Evolutionary conservation across 1,140 invertebrate species (phyloP), one percentile per base, ranked within the genome.

Genomic region (Heliconius hermathena): DNA sequence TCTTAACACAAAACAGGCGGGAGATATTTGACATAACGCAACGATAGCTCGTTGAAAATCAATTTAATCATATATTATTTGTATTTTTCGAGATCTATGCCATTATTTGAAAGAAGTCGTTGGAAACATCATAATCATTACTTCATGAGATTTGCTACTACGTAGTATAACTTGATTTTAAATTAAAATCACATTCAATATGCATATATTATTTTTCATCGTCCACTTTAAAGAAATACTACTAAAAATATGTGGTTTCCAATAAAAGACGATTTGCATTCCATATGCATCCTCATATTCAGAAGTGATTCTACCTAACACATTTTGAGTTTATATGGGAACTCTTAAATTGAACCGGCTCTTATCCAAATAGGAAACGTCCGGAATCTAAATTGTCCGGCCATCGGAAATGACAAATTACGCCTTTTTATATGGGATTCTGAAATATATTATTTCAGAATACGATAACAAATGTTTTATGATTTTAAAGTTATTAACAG

Each of bases 271-370:
- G 60, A 29, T 66, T 29, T 66, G 11, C 60, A 66, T 66, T 66
- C 60, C 22, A 66, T 16, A 66, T 66, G 60, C 60, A 22, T 66
- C 60, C 9, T 71, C 18, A 71, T n/a, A 71, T 38, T 71, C 36
- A 36, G 36, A 71, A 71, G 20, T 38, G 36, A 71, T 71, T 71
- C 71, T 6, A 26, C 38, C 33, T 80, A 60, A 73, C 36, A 76
- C 29, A 73, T 72, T 76, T 72, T 41, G 52, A 80, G 38, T 80
- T 22, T 71, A 76, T 80, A 80, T 71, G 71, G 77, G 18, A 52
- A 52, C 74, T 80, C 26, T 76, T 72, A 76, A 76, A 80, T 80
- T 80, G 79, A 80, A 76, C 79, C 49, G 26, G 79, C 52, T 80
- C 49, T 72, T 75, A 76, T 76, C 71, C 74, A 36, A 80, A 80